These are phyloP conservation scores for Leptinotarsa lineolata DNA, from an alignment of 1,140 invertebrate species.

Conservation along the genomic window DNA sequence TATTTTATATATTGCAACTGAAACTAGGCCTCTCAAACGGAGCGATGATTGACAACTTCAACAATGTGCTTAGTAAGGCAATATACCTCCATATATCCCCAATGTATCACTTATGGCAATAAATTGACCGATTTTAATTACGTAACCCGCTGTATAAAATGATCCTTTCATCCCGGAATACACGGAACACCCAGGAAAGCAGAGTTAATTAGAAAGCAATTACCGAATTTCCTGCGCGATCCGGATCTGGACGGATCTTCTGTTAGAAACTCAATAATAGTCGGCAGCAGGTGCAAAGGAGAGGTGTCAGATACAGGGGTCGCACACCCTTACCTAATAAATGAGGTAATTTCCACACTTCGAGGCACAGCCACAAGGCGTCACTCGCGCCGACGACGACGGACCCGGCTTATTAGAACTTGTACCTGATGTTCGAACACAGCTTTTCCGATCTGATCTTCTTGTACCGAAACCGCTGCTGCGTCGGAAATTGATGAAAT, in stretches of 20 bases:
- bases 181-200: constrained; percentile 31
- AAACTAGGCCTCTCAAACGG: too few species aligned
- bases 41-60: too few species aligned
- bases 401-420: constrained; percentile 52
- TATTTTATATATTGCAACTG: too few species aligned
- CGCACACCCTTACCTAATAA: constrained; percentile 59
- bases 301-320: constrained; percentile 58
- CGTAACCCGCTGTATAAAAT: neutral
- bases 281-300: constrained; percentile 58
- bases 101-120: neutral
- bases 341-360: constrained; percentile 60
- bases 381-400: constrained; percentile 43
- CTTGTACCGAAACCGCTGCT: constrained; percentile 21
- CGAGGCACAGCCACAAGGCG: constrained; percentile 54
- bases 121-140: neutral
- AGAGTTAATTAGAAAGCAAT: constrained; percentile 39
- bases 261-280: constrained; percentile 57
- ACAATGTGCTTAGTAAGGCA: too few species aligned
- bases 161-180: neutral
- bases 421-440: constrained; percentile 55
- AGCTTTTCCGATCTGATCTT: constrained; percentile 28
- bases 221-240: constrained; percentile 33
- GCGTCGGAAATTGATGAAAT: constrained; percentile 2
- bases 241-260: constrained; percentile 42
- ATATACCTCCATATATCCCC: neutral